These are phyloP conservation scores for Melinopterus prodromus DNA, from an alignment of 2,888 invertebrate species.

Conservation along the genomic window DNA sequence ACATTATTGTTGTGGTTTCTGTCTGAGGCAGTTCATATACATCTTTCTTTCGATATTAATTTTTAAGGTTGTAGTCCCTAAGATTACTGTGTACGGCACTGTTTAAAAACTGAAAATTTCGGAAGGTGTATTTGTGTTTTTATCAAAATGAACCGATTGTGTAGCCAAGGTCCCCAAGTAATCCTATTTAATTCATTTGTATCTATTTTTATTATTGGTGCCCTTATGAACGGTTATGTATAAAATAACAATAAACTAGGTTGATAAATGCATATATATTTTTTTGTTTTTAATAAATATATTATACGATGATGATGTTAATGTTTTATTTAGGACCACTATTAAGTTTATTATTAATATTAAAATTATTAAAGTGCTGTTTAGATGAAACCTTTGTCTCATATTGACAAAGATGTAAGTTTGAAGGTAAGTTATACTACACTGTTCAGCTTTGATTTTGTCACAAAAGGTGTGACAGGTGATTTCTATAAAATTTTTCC, in stretches of 20 bases:
- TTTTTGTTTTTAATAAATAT: conserved; percentile 24
- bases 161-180: conserved; percentile 15
- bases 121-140: conserved; percentile 18
- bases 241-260: conserved; percentile 34
- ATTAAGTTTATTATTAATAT: too few relatives aligned
- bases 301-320: background rate
- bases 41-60: conserved; percentile 9
- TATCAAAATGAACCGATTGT: background rate
- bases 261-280: conserved; percentile 28
- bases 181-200: conserved; percentile 30
- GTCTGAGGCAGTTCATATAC: background rate
- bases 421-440: too few relatives aligned
- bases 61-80: conserved; percentile 20
- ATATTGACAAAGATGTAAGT: too few relatives aligned
- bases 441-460: too few relatives aligned
- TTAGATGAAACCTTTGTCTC: too few relatives aligned
- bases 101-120: conserved; percentile 8
- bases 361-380: too few relatives aligned
- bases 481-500: too few relatives aligned
- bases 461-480: too few relatives aligned
- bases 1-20: background rate
- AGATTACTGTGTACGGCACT: conserved; percentile 21
- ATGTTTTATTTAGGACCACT: background rate
- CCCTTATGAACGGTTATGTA: conserved; percentile 36
- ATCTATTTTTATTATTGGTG: conserved; percentile 38